These are phyloP conservation scores for Thalassarche chlororhynchos DNA, from an alignment of 2,113 vertebrate genomes.

Conservation along the genomic window DNA sequence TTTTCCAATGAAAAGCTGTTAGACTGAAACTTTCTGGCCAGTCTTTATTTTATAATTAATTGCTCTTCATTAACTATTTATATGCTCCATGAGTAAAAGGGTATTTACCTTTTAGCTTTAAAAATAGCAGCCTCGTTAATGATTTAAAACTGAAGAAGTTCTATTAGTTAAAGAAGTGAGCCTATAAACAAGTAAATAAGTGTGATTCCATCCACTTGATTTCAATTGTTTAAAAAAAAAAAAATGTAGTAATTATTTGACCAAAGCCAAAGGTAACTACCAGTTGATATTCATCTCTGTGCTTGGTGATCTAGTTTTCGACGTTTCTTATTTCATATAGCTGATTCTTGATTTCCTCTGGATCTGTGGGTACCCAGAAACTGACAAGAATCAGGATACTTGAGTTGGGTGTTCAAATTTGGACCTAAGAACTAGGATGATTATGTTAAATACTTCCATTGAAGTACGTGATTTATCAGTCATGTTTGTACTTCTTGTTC, in stretches of 20 bases:
- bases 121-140: not conserved
- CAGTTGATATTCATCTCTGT: not conserved
- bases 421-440: not conserved
- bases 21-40: not conserved
- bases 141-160: not conserved
- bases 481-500: not conserved
- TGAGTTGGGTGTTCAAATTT: not conserved
- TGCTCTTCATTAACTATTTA: not conserved
- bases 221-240: not conserved
- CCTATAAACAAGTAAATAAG: not conserved
- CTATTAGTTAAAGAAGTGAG: not conserved
- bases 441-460: not conserved
- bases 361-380: not conserved
- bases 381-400: not conserved
- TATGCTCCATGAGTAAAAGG: not conserved
- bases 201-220: not conserved
- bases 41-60: not conserved
- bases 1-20: not conserved
- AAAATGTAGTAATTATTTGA: not conserved
- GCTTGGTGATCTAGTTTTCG: not conserved
- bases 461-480: not conserved
- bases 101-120: not conserved
- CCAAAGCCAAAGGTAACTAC: not conserved
- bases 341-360: not conserved
- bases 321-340: not conserved